phyloP scores from a whole-genome alignment of 35 echinoderm and acorn worm genomes.

The Stichopus chloronotus region DNA sequence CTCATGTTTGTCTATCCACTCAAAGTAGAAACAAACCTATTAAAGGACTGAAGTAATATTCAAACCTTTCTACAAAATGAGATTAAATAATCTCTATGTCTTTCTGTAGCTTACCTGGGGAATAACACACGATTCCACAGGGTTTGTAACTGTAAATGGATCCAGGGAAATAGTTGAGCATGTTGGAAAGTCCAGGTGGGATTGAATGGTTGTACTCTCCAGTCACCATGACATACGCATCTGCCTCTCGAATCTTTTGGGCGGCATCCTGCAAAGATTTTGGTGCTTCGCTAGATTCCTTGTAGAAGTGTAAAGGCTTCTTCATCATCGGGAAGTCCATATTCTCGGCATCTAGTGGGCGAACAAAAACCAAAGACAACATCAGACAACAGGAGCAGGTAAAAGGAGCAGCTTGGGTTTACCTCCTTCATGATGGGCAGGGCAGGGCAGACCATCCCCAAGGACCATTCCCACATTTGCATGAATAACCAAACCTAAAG shows the following conservation, averaged over 20 bases:
- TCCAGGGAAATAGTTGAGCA: constrained; percentile 87
- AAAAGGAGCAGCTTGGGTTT: background rate
- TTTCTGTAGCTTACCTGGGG: constrained; percentile 67
- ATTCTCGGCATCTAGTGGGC: constrained; percentile 68
- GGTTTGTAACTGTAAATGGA: constrained; percentile 85
- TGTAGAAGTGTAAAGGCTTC: constrained; percentile 82
- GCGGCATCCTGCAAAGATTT: constrained; percentile 48
- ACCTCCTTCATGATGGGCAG: background rate
- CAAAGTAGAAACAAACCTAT: no score
- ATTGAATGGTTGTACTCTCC: constrained; percentile 98
- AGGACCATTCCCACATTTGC: no score
- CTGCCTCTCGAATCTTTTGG: constrained; percentile 76
- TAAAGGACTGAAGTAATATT: no score
- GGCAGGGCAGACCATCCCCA: no score
- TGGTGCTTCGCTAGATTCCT: constrained; percentile 65
- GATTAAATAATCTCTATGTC: no score
- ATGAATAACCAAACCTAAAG: no score
- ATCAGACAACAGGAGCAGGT: background rate
- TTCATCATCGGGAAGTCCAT: constrained; percentile 81
- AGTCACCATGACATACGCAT: constrained; percentile 82
- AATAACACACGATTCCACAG: constrained; percentile 96
- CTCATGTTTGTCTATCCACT: no score
- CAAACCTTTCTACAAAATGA: no score
- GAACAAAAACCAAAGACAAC: no score
- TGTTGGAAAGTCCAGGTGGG: constrained; percentile 84